Evolutionary conservation across 1,140 invertebrate genomes (phyloP).

Genomic region (Caligus rogercresseyi): DNA sequence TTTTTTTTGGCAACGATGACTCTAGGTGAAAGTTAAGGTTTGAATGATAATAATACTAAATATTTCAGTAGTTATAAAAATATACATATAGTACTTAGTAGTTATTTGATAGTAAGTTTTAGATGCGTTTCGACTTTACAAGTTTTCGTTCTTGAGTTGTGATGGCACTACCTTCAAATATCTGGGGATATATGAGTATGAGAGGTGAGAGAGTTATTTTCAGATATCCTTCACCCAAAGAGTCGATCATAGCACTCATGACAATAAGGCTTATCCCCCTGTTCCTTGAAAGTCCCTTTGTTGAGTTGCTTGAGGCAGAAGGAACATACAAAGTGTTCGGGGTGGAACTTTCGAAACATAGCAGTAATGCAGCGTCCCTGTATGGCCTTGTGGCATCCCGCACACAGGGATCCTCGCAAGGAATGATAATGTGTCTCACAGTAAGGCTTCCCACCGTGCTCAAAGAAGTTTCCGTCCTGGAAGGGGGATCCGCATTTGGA

Average conservation of each 20-base stretch:
- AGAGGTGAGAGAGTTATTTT: no score
- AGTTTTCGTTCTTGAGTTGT: no score
- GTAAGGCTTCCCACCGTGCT: slow-evolving; percentile 87
- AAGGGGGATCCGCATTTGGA: slow-evolving; percentile 85
- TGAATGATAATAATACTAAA: no score
- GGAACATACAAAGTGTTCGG: slow-evolving; percentile 94
- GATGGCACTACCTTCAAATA: no score
- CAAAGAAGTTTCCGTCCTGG: slow-evolving; percentile 80
- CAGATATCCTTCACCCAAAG: slow-evolving; percentile 71
- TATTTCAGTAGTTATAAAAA: no score
- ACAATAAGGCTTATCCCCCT: slow-evolving; percentile 95
- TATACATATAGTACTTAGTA: no score
- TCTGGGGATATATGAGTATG: no score
- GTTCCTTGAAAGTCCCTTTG: slow-evolving; percentile 95
- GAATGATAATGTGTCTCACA: slow-evolving; percentile 97
- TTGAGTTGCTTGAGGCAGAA: slow-evolving; percentile 93
- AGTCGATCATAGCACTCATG: slow-evolving; percentile 93
- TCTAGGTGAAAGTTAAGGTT: no score
- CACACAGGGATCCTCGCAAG: slow-evolving; percentile 84
- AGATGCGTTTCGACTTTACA: no score
- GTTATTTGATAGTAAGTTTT: no score
- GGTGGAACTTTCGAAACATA: slow-evolving; percentile 97
- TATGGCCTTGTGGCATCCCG: slow-evolving; percentile 76
- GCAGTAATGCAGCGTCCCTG: slow-evolving; percentile 87
- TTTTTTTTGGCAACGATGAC: no score